A percentile compares a stretch with the other conserved stretches of the same genome.
Evolutionary conservation across 1,140 invertebrate species (phyloP).

Genomic region (Gryllus bimaculatus): DNA sequence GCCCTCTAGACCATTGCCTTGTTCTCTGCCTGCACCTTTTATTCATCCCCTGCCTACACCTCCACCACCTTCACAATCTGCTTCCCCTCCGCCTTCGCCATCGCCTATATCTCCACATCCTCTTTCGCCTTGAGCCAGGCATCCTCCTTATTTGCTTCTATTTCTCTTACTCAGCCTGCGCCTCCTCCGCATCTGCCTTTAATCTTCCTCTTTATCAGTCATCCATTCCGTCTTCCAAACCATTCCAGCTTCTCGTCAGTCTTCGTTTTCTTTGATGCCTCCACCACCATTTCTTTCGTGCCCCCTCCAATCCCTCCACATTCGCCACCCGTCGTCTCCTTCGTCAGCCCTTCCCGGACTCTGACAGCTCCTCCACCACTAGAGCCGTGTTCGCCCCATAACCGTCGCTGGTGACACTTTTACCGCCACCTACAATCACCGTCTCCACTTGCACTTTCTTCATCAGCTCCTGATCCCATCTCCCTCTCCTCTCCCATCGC

Average conservation of each 20-base stretch:
- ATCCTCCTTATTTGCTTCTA: neutral
- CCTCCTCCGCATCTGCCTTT: neutral
- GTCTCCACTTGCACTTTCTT: too few species aligned
- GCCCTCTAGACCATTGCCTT: too few species aligned
- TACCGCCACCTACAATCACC: too few species aligned
- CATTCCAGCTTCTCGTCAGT: neutral
- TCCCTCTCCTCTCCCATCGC: too few species aligned
- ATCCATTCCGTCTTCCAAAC: neutral
- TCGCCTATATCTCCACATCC: neutral
- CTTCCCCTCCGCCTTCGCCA: neutral
- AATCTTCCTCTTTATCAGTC: neutral
- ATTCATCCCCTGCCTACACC: too few species aligned
- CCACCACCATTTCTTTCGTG: neutral
- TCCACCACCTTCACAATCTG: neutral
- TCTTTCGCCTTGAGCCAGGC: neutral
- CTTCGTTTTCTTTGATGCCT: neutral
- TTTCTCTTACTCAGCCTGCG: neutral
- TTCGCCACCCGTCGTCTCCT: neutral
- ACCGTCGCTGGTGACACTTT: too few species aligned
- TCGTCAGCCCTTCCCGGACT: neutral
- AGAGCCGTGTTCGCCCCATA: neutral
- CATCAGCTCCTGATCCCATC: too few species aligned
- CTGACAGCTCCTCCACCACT: neutral
- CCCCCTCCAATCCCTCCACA: neutral
- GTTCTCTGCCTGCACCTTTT: too few species aligned